Base-by-base conservation (phyloP, 30 jellyfish, hydroid and myxozoan species). In the Aurelia aurita region DNA sequence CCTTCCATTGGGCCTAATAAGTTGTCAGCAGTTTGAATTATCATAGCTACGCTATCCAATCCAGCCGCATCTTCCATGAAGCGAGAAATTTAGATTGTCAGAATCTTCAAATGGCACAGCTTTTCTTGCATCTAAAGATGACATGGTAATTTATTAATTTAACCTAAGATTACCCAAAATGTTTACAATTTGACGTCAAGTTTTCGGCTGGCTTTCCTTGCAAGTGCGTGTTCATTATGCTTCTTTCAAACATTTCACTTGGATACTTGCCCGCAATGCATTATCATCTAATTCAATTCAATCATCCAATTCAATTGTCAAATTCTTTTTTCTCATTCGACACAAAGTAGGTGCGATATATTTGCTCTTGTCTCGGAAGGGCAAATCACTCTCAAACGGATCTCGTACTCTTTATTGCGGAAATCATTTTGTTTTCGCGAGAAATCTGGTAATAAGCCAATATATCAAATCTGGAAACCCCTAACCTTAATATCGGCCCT, bases 1-100 rank as follows among this genome's bases (percentile, higher is more conserved):
- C 35, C 72, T 53, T 81, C 91, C 91, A 81, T 39, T 71, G 74
- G 93, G 93, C 93, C 93, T 71, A 83, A 53, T 11, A 61, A 51
- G 18, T 71, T 61, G 13, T 60, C 76, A 31, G 82, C 15, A 58
- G 61, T 67, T 46, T 82, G 80, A 69, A 69, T 71, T 19, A 83
- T 70, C 93, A 83, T 83, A 83, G 82, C 53, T 79, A 79, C 82
- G 90, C 82, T 65, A 67, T 79, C 90, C 35, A 61, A 34, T 29
- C 63, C 87, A 76, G 31, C 68, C 7, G 66, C 67, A 8, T 28
- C 49, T 62, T 35, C n/a, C 59, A 29, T 27, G 68, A 66, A 39
- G 51, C 51, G 16, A 27, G 9, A 76, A 25, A 32, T 34, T 35
- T 76, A 32, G 60, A 18, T 20, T 14, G 16, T 18, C 10, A 6